Conservation (phyloP, 2,797 vertebrate species). For the Champsocephalus esox region DNA sequence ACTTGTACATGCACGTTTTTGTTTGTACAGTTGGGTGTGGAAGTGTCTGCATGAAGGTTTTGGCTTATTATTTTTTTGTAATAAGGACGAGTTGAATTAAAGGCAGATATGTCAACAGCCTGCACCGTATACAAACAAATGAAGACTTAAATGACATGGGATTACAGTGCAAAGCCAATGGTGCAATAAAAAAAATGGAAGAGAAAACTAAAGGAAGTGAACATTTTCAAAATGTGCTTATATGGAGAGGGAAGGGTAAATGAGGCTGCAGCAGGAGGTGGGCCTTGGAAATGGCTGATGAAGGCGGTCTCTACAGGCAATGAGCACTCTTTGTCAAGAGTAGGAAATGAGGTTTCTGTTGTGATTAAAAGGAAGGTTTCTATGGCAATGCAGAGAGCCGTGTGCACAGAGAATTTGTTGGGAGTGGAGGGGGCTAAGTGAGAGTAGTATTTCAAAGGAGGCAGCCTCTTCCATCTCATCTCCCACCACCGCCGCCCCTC, state of each 20-base stretch:
- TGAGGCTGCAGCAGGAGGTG: constrained; percentile 61
- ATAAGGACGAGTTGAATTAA: constrained; percentile 11
- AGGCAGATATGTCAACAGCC: constrained; percentile 3
- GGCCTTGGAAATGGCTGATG: constrained; percentile 71
- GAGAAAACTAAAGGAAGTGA: constrained; percentile 38
- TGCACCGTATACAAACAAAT: not conserved
- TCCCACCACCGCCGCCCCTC: constrained; percentile 60
- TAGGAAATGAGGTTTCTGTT: constrained; percentile 86
- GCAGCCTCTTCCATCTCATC: constrained; percentile 78
- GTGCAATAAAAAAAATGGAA: constrained; percentile 1
- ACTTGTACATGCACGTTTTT: constrained; percentile 49
- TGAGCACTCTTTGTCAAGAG: constrained; percentile 81
- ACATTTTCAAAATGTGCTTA: constrained; percentile 71
- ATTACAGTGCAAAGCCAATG: constrained; percentile 6
- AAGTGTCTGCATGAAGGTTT: constrained; percentile 25
- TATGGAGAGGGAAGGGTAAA: constrained; percentile 63
- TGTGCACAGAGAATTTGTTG: constrained; percentile 79
- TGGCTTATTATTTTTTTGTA: not conserved
- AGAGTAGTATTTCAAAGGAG: constrained; percentile 87
- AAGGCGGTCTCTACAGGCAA: constrained; percentile 78
- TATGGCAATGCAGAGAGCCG: constrained; percentile 83
- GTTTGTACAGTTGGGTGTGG: constrained; percentile 18
- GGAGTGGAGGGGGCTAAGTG: constrained; percentile 75
- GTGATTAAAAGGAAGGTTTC: constrained; percentile 86
- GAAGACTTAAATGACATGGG: not conserved